Percentiles rank a stretch among this genome's conserved stretches.
These are phyloP conservation scores for Acholoe squamosa DNA, from an alignment of 2,888 invertebrate species.

Conservation along the genomic window DNA sequence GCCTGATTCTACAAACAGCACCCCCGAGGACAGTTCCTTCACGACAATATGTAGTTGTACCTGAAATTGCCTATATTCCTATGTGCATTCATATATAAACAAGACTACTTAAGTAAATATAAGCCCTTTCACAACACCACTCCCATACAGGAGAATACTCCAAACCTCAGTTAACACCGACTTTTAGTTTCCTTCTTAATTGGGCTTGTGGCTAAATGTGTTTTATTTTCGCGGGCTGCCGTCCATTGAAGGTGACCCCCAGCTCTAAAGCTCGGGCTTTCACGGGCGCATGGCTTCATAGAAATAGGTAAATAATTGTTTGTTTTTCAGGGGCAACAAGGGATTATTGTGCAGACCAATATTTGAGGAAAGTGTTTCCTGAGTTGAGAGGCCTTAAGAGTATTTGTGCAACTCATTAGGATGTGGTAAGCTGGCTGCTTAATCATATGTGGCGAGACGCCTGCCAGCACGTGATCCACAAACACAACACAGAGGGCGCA, in stretches of 20 bases:
- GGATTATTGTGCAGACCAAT: slow-evolving; percentile 29
- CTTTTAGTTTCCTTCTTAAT: slow-evolving; percentile 33
- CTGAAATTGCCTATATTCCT: too few species aligned
- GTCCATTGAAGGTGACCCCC: background rate
- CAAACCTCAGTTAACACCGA: slow-evolving; percentile 7
- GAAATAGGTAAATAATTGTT: background rate
- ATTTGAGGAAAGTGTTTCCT: slow-evolving; percentile 40
- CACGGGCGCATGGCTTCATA: background rate
- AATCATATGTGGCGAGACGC: slow-evolving; percentile 2
- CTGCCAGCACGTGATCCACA: slow-evolving; percentile 21
- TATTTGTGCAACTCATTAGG: slow-evolving; percentile 25
- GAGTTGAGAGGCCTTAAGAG: slow-evolving; percentile 37
- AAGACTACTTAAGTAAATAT: background rate
- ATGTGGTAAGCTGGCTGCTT: slow-evolving; percentile 23
- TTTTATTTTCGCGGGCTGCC: slow-evolving; percentile 2
- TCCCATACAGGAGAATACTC: background rate
- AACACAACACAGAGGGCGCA: background rate
- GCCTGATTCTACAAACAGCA: too few species aligned
- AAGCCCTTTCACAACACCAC: background rate
- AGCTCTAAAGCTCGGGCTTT: background rate
- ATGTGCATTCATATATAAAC: background rate
- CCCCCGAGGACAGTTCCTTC: too few species aligned
- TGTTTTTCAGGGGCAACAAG: background rate
- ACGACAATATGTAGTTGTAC: too few species aligned
- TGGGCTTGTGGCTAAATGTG: slow-evolving; percentile 16